phyloP scores from a whole-genome alignment of 2,888 invertebrate genomes.

The Oscheius sp. region DNA sequence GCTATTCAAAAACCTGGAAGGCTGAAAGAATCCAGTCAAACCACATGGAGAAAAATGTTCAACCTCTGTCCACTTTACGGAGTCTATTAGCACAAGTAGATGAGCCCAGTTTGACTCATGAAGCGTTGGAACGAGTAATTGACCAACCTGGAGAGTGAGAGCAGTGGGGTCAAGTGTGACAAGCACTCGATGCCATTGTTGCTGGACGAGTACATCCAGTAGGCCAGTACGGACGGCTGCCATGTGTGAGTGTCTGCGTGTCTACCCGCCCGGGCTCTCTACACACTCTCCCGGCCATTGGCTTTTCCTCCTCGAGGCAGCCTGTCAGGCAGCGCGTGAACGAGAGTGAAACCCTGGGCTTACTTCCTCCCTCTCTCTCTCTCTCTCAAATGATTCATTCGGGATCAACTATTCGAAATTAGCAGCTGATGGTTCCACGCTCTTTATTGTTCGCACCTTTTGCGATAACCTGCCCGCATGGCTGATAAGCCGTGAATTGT shows the following conservation, averaged over 20 bases:
- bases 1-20: too few relatives aligned
- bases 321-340: background rate
- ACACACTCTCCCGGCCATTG: background rate
- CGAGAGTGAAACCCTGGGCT: background rate
- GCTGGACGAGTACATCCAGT: constrained; percentile 70
- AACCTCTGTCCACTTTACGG: background rate
- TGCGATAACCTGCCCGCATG: background rate
- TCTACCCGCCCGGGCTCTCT: constrained; percentile 21
- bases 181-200: constrained; percentile 70
- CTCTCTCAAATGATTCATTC: background rate
- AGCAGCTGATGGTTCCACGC: background rate
- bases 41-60: background rate
- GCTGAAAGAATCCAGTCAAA: too few relatives aligned
- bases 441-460: background rate
- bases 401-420: background rate
- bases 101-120: background rate
- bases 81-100: background rate
- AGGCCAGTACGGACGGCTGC: constrained; percentile 69
- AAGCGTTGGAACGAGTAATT: background rate
- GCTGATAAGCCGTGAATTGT: background rate
- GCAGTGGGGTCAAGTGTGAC: constrained; percentile 72
- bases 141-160: constrained; percentile 61
- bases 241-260: constrained; percentile 49
- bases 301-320: constrained; percentile 26
- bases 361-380: background rate